Evolutionary conservation across 2,797 vertebrate species (phyloP).

Genomic region (Rhynchonycteris naso): DNA sequence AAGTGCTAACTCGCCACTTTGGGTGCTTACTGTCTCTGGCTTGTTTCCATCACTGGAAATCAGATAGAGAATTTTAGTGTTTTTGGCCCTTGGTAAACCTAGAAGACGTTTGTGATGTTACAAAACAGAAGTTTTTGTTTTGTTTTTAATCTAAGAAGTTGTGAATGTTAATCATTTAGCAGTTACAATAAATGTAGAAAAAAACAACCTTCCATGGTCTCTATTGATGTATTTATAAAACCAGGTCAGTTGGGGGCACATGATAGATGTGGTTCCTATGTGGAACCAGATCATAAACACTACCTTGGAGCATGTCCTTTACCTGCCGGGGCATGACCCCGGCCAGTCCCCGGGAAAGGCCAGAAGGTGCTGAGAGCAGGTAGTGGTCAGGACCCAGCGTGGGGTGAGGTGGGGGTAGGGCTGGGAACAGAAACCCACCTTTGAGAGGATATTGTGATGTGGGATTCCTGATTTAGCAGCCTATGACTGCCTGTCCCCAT

Average conservation of each 20-base stretch:
- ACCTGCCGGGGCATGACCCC: not conserved
- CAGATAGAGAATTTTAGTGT: slow-evolving; percentile 76
- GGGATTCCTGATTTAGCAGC: not conserved
- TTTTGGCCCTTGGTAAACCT: slow-evolving; percentile 76
- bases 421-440: not conserved
- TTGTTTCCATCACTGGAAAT: slow-evolving; percentile 75
- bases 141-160: slow-evolving; percentile 72
- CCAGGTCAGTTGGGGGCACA: slow-evolving; percentile 22
- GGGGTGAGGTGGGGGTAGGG: no score
- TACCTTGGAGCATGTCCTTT: not conserved
- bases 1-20: slow-evolving; percentile 80
- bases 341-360: not conserved
- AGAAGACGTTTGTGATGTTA: slow-evolving; percentile 76
- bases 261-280: not conserved
- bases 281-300: not conserved
- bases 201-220: slow-evolving; percentile 51
- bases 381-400: not conserved
- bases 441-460: not conserved
- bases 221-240: slow-evolving; percentile 55
- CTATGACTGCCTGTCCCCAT: no score
- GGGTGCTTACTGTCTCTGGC: slow-evolving; percentile 81
- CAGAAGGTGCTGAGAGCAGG: not conserved
- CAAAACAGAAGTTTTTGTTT: slow-evolving; percentile 68
- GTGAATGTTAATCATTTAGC: slow-evolving; percentile 79
- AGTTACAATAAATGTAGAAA: slow-evolving; percentile 85